A percentile compares a stretch with the other conserved stretches of the same genome.
These are phyloP conservation scores for Hiodon alosoides DNA, from an alignment of 2,113 vertebrate genomes.

Conservation along the genomic window DNA sequence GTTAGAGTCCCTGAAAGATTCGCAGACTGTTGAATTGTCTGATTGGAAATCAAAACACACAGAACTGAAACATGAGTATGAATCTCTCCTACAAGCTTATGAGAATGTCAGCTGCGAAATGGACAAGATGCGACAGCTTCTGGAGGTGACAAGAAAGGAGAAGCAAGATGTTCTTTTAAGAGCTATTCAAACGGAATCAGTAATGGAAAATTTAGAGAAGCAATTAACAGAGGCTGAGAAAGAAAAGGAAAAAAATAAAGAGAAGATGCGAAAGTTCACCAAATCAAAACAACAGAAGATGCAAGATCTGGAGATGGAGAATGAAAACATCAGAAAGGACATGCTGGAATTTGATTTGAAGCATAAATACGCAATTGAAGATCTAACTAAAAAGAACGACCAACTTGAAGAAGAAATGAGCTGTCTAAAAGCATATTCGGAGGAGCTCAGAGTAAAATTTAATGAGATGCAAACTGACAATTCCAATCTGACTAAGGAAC, in stretches of 20 bases:
- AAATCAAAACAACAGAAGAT: constrained; percentile 60
- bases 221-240: constrained; percentile 48
- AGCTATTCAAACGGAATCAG: constrained; percentile 52
- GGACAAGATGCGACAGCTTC: constrained; percentile 76
- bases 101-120: constrained; percentile 79
- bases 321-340: constrained; percentile 50
- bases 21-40: constrained; percentile 75
- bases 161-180: constrained; percentile 67
- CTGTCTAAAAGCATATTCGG: constrained; percentile 51
- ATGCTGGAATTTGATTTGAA: constrained; percentile 46
- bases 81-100: constrained; percentile 76
- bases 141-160: constrained; percentile 70
- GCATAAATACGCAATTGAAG: constrained; percentile 34
- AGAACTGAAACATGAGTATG: constrained; percentile 79
- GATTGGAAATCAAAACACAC: constrained; percentile 76
- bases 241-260: constrained; percentile 59
- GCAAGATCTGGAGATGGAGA: constrained; percentile 59
- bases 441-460: constrained; percentile 51
- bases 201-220: constrained; percentile 54
- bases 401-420: constrained; percentile 56
- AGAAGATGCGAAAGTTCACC: constrained; percentile 51
- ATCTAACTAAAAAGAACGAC: constrained; percentile 55
- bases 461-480: constrained; percentile 61
- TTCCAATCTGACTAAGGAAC: constrained; percentile 42
- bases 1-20: constrained; percentile 76